Conservation (phyloP, 2,113 vertebrate genomes). For the Columba livia region DNA sequence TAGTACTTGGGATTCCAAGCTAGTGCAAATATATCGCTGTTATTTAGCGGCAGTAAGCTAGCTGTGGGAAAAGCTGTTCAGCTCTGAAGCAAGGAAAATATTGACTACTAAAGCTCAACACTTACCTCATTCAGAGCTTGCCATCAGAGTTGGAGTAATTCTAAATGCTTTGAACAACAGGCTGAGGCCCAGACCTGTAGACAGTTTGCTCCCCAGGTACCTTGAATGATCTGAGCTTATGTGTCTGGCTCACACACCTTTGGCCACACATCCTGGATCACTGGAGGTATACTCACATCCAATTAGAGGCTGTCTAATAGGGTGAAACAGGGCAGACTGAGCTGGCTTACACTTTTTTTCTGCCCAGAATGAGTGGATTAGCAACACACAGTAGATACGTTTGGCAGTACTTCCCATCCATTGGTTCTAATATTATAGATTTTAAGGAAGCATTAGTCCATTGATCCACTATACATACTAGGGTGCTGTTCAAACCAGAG, state of each 20-base stretch:
- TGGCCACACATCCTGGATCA: rapidly evolving
- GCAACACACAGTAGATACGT: rapidly evolving
- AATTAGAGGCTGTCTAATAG: background rate
- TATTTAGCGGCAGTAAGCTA: background rate
- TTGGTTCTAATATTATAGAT: background rate
- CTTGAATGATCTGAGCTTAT: background rate
- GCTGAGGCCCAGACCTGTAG: background rate
- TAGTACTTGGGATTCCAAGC: background rate
- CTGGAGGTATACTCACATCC: background rate
- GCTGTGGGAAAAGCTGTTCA: background rate
- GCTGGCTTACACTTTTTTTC: background rate
- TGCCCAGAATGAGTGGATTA: background rate
- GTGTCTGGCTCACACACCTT: background rate
- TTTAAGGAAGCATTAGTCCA: background rate
- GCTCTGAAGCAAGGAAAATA: background rate
- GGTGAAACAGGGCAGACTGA: background rate
- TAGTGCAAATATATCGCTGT: background rate
- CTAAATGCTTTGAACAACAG: background rate
- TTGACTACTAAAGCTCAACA: background rate
- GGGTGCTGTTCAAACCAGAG: background rate
- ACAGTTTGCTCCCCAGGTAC: background rate
- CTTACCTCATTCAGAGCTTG: slow-evolving; percentile 26
- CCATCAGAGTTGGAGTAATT: background rate
- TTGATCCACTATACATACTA: background rate
- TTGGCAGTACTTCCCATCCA: background rate